Percentiles rank a stretch among this genome's conserved stretches.
These are phyloP conservation scores for Sycon ciliatum DNA, from an alignment of 37 sponge, comb jelly and placozoan genomes.

Conservation along the genomic window DNA sequence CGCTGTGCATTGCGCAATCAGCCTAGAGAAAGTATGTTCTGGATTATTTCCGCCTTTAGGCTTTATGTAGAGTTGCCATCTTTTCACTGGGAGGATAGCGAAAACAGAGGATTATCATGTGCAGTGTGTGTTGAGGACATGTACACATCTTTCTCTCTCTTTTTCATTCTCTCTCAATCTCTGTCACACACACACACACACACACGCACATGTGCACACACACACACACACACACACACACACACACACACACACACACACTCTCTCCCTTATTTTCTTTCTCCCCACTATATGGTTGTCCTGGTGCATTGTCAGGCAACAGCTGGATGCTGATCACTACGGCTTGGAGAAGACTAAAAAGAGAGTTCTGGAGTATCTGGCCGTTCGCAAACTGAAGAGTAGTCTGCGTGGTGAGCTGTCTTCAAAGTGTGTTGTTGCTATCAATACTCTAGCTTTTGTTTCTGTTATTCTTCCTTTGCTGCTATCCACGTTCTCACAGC, in stretches of 20 bases:
- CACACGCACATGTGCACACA: neutral
- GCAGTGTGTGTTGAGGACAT: too few relatives aligned
- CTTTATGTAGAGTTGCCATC: too few relatives aligned
- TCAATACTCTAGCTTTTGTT: too few relatives aligned
- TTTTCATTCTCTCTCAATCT: neutral
- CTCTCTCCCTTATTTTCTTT: neutral
- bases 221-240: neutral
- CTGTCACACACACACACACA: neutral
- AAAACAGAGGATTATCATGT: too few relatives aligned
- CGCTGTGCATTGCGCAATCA: too few relatives aligned
- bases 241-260: constrained; percentile 5
- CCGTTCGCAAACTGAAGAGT: constrained; percentile 70
- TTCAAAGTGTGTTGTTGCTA: too few relatives aligned
- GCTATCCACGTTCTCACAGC: too few relatives aligned
- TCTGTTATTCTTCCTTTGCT: too few relatives aligned
- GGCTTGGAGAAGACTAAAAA: constrained; percentile 74
- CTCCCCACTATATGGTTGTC: neutral
- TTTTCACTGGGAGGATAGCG: neutral
- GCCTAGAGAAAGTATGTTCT: too few relatives aligned
- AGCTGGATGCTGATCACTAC: constrained; percentile 75
- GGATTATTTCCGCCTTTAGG: too few relatives aligned
- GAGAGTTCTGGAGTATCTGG: constrained; percentile 72
- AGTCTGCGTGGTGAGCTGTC: constrained; percentile 50
- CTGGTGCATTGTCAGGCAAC: neutral
- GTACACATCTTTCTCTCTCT: too few relatives aligned